phyloP scores from a whole-genome alignment of 1,140 invertebrate species.

The Bombyx mandarina region DNA sequence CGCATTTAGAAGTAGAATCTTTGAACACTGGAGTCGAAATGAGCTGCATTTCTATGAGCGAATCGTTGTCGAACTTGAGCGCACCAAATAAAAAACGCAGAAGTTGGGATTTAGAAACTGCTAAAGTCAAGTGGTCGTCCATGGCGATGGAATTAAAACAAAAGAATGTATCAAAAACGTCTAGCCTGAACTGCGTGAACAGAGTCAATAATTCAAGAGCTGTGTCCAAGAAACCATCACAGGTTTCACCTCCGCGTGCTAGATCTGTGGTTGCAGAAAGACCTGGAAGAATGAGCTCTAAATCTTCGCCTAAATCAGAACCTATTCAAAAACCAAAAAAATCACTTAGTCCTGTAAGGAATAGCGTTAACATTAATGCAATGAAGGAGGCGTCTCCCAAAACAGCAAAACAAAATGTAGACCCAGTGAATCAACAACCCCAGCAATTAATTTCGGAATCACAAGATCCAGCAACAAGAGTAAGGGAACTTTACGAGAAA shows the following conservation, averaged over 20 bases:
- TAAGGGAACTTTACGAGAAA: slow-evolving; percentile 63
- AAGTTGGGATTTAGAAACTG: slow-evolving; percentile 69
- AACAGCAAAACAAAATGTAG: slow-evolving; percentile 7
- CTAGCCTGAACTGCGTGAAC: slow-evolving; percentile 11
- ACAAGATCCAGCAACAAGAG: slow-evolving; percentile 46
- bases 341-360: slow-evolving; percentile 26
- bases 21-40: slow-evolving; percentile 61
- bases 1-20: slow-evolving; percentile 71
- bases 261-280: slow-evolving; percentile 31
- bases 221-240: slow-evolving; percentile 17
- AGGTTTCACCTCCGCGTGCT: slow-evolving; percentile 18
- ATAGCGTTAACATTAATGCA: slow-evolving; percentile 11
- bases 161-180: slow-evolving; percentile 27
- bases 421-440: slow-evolving; percentile 1
- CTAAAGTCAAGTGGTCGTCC: slow-evolving; percentile 57
- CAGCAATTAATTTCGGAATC: slow-evolving; percentile 23
- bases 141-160: slow-evolving; percentile 52
- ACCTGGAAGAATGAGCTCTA: slow-evolving; percentile 18
- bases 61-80: slow-evolving; percentile 46
- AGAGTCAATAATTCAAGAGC: slow-evolving; percentile 17
- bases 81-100: slow-evolving; percentile 48
- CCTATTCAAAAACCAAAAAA: slow-evolving; percentile 28
- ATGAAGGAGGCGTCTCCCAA: slow-evolving; percentile 17
- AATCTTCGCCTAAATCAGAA: slow-evolving; percentile 34
- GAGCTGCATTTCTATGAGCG: slow-evolving; percentile 63